A percentile compares a stretch with the other conserved stretches of the same genome.
Evolutionary conservation across 2,888 invertebrate species (phyloP).

Genomic region (Pomacea canaliculata): DNA sequence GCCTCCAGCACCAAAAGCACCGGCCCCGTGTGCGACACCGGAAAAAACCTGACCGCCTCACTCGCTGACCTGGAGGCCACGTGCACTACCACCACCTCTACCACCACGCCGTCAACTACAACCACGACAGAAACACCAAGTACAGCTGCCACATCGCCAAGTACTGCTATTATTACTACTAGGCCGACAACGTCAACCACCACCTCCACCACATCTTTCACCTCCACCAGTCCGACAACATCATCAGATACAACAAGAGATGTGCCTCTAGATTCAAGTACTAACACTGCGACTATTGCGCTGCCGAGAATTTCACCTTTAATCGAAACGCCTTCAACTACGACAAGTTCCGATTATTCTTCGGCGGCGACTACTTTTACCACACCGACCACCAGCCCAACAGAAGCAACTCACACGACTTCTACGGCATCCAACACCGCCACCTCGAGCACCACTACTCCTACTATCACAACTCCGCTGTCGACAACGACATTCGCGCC

Average conservation of each 20-base stretch:
- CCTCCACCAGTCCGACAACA: slow-evolving; percentile 1
- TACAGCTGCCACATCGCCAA: slow-evolving; percentile 9
- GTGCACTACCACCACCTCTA: slow-evolving; percentile 37
- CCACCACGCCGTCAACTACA: slow-evolving; percentile 25
- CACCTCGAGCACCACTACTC: background rate
- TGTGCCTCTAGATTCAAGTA: slow-evolving; percentile 1
- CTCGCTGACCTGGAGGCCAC: slow-evolving; percentile 30
- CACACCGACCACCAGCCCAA: background rate
- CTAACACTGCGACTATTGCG: slow-evolving; percentile 9
- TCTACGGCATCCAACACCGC: background rate
- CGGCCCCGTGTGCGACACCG: slow-evolving; percentile 39
- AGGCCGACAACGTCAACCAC: slow-evolving; percentile 14
- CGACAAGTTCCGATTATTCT: background rate
- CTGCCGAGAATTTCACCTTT: slow-evolving; percentile 6
- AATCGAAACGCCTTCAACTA: background rate
- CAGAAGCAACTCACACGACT: slow-evolving; percentile 2
- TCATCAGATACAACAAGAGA: slow-evolving; percentile 11
- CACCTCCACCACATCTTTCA: slow-evolving; percentile 13
- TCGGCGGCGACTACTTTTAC: slow-evolving; percentile 1
- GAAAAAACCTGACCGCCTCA: slow-evolving; percentile 32
- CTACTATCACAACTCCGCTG: background rate
- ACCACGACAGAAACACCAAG: slow-evolving; percentile 10
- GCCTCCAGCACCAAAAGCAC: slow-evolving; percentile 5
- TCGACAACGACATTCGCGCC: background rate
- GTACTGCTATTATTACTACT: slow-evolving; percentile 18